Evolutionary conservation across 2,113 vertebrate genomes (phyloP).

Genomic region (Hypanus sabinus): DNA sequence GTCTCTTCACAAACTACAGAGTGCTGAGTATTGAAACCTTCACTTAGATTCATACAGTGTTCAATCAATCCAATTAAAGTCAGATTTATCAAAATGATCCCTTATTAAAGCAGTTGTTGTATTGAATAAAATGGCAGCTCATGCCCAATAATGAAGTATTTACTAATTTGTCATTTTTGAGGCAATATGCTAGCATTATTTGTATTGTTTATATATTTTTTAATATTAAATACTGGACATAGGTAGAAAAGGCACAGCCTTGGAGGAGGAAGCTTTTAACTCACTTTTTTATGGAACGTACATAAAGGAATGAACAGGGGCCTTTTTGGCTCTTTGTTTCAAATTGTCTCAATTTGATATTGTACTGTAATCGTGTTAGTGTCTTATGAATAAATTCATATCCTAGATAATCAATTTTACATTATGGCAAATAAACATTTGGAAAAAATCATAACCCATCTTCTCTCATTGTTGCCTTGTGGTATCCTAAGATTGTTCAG

Average conservation of each 20-base stretch:
- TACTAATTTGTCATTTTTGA: neutral
- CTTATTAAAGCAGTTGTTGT: too few relatives aligned
- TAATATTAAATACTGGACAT: neutral
- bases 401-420: neutral
- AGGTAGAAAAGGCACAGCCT: neutral
- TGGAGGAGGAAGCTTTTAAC: neutral
- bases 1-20: neutral
- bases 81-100: neutral
- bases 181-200: neutral
- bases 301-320: neutral
- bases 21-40: neutral
- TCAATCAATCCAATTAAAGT: neutral
- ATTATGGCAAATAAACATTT: slow-evolving; percentile 15
- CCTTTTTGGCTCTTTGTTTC: neutral
- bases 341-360: neutral
- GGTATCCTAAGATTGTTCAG: neutral
- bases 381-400: neutral
- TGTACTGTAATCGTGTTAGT: neutral
- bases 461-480: neutral
- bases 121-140: neutral
- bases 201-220: neutral
- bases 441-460: neutral
- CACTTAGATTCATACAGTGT: neutral
- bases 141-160: neutral
- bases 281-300: neutral